A percentile compares a stretch with the other conserved stretches of the same genome.
phyloP scores from a whole-genome alignment of 1,140 invertebrate genomes.

The Drosophila kohkoa region DNA sequence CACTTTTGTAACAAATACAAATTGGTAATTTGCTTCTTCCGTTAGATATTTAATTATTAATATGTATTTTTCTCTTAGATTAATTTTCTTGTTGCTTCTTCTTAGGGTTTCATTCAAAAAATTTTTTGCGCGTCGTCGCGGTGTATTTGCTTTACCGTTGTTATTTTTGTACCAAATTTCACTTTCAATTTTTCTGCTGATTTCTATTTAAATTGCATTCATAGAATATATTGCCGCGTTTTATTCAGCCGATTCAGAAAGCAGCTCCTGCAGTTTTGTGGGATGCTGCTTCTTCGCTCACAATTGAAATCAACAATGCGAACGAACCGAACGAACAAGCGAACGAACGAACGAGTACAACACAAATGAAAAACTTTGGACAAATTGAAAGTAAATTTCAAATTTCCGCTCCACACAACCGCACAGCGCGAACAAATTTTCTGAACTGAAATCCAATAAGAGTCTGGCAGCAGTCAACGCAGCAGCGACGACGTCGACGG shows the following conservation, averaged over 20 bases:
- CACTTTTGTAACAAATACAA: constrained; percentile 68
- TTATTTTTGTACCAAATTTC: constrained; percentile 60
- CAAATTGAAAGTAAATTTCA: constrained; percentile 66
- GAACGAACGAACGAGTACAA: constrained; percentile 57
- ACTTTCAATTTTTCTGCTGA: constrained; percentile 67
- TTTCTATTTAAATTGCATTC: constrained; percentile 44
- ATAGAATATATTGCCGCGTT: constrained; percentile 38
- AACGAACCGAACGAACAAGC: constrained; percentile 44
- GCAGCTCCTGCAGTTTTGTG: constrained; percentile 41
- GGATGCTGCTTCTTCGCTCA: constrained; percentile 45
- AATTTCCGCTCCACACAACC: constrained; percentile 75
- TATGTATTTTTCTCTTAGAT: constrained; percentile 29
- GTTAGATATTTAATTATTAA: constrained; percentile 45
- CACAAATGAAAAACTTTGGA: constrained; percentile 61
- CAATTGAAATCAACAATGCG: constrained; percentile 66
- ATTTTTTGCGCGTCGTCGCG: constrained; percentile 52
- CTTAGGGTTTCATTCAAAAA: constrained; percentile 69
- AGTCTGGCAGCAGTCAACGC: constrained; percentile 38
- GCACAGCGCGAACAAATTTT: constrained; percentile 67
- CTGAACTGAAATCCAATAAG: constrained; percentile 66
- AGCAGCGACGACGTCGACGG: constrained; percentile 45
- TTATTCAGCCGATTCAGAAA: constrained; percentile 35
- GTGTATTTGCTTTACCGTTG: constrained; percentile 74
- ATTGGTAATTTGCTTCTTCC: constrained; percentile 39
- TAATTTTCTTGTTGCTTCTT: constrained; percentile 36